phyloP scores from a whole-genome alignment of 2,113 vertebrate species.

The Coturnix japonica region DNA sequence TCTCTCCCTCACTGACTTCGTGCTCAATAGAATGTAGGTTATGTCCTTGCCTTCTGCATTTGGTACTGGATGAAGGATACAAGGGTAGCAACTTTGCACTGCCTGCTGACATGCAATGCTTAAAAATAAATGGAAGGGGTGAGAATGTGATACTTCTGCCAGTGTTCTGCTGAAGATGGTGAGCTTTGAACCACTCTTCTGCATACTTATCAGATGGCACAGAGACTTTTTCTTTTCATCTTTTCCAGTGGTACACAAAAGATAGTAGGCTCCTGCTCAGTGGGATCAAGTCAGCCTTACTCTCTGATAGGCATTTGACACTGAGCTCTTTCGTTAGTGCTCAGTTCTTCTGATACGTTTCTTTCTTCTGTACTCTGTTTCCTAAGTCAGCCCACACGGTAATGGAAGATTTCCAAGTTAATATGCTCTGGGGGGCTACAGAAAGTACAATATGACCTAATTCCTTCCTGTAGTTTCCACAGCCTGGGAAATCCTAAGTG shows the following conservation, averaged over 20 bases:
- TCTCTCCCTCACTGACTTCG: neutral
- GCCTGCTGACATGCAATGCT: constrained; percentile 50
- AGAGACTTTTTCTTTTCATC: neutral
- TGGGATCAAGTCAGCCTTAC: neutral
- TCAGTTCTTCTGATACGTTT: neutral
- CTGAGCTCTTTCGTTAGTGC: neutral
- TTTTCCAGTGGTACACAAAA: neutral
- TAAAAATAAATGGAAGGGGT: constrained; percentile 57
- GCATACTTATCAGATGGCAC: neutral
- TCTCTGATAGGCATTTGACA: neutral
- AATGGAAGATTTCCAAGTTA: constrained; percentile 52
- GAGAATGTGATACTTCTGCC: constrained; percentile 41
- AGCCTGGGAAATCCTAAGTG: constrained; percentile 25
- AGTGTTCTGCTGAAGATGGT: neutral
- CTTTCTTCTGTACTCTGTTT: neutral
- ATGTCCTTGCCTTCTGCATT: constrained; percentile 1
- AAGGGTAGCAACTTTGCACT: neutral
- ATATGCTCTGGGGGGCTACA: constrained; percentile 26
- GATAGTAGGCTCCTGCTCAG: neutral
- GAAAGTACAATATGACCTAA: constrained; percentile 63
- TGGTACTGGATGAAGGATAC: neutral
- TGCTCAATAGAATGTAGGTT: constrained; percentile 12
- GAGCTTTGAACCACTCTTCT: neutral
- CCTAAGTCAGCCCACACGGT: neutral
- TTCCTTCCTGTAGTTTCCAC: constrained; percentile 44